Evolutionary conservation across 2,888 invertebrate genomes (phyloP).

Genomic region (Scaeva pyrastri): DNA sequence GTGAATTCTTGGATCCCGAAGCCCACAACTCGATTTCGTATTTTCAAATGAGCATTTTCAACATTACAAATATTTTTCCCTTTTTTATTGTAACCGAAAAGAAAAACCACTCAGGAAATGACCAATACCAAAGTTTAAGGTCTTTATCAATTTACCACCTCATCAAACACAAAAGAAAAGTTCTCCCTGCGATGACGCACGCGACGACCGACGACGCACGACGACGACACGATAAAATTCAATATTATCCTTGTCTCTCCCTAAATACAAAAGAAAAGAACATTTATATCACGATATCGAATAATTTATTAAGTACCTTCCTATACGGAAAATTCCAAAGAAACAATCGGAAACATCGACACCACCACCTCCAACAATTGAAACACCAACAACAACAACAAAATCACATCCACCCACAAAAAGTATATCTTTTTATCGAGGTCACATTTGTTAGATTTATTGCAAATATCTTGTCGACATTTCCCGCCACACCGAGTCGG

Average conservation of each 20-base stretch:
- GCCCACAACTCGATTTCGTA: too few relatives aligned
- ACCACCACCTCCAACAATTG: not conserved
- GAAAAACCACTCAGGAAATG: slow-evolving; percentile 69
- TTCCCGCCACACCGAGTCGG: slow-evolving; percentile 25
- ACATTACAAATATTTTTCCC: not conserved
- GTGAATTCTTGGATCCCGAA: too few relatives aligned
- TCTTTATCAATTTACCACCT: slow-evolving; percentile 78
- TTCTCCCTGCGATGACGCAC: slow-evolving; percentile 42
- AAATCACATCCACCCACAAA: slow-evolving; percentile 52
- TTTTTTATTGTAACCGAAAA: not conserved
- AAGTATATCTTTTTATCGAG: slow-evolving; percentile 68
- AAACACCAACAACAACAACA: not conserved
- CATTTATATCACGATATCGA: slow-evolving; percentile 8
- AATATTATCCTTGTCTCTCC: slow-evolving; percentile 4
- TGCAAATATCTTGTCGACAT: slow-evolving; percentile 73
- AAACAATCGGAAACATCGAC: slow-evolving; percentile 61
- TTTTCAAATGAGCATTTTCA: too few relatives aligned
- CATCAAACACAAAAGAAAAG: slow-evolving; percentile 73
- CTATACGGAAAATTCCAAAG: slow-evolving; percentile 19
- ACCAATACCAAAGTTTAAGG: slow-evolving; percentile 76
- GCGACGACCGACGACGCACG: too few relatives aligned
- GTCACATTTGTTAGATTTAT: slow-evolving; percentile 75
- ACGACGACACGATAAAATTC: not conserved
- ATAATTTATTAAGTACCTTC: slow-evolving; percentile 36
- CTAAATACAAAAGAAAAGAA: not conserved